Percentiles rank a stretch among this genome's conserved stretches.
Conservation (phyloP, 2,797 vertebrate species). For the Channallabes apus region DNA sequence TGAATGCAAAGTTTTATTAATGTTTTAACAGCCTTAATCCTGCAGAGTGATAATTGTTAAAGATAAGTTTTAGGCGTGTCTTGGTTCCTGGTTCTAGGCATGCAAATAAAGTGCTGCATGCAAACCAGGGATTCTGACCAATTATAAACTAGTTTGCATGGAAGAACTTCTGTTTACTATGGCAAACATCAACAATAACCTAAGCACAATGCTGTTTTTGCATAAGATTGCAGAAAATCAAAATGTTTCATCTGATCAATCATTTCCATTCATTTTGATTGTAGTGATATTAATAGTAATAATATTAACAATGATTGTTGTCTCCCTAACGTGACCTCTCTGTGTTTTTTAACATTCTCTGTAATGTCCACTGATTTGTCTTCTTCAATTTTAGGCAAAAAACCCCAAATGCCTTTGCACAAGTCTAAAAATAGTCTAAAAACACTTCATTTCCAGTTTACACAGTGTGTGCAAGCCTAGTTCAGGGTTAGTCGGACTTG, state of each 20-base stretch:
- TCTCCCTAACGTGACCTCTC: not conserved
- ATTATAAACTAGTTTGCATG: slow-evolving; percentile 36
- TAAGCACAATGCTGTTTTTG: slow-evolving; percentile 28
- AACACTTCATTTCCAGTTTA: not conserved
- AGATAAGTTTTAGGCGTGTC: not conserved
- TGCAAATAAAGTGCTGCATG: slow-evolving; percentile 47
- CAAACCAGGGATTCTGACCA: slow-evolving; percentile 37
- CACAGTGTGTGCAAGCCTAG: not conserved
- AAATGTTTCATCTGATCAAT: not conserved
- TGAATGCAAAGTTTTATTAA: not conserved
- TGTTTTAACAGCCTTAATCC: not conserved
- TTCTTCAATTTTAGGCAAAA: not conserved
- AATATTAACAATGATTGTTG: not conserved
- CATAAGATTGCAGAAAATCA: not conserved
- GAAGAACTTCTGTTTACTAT: not conserved
- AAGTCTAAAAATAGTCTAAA: not conserved
- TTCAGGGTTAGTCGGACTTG: not conserved
- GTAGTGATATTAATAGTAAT: not conserved
- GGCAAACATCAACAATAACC: slow-evolving; percentile 28
- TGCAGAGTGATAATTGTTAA: not conserved
- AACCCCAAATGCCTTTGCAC: not conserved
- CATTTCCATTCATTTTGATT: not conserved
- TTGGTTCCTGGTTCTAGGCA: slow-evolving; percentile 19
- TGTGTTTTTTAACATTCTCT: not conserved
- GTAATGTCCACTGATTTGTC: no score